Evolutionary conservation across 2,113 vertebrate species (phyloP).

Genomic region (Petaurus breviceps): DNA sequence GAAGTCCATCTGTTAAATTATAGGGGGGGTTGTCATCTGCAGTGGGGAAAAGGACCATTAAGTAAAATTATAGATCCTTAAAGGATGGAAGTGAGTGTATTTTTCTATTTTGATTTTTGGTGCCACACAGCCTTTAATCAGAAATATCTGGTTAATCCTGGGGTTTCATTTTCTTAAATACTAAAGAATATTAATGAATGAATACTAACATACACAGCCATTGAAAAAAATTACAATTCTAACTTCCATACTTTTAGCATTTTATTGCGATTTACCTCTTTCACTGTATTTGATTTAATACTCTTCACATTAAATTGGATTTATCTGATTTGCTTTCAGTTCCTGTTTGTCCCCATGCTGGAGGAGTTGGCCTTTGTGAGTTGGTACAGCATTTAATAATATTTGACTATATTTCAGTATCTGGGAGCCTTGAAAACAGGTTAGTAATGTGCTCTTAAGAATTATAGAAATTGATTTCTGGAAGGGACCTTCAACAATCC

Average conservation of each 20-base stretch:
- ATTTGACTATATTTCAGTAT: constrained; percentile 87
- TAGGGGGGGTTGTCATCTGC: background rate
- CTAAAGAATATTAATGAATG: background rate
- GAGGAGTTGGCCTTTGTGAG: constrained; percentile 90
- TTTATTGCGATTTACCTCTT: background rate
- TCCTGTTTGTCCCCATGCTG: constrained; percentile 90
- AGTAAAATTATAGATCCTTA: background rate
- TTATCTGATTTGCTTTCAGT: constrained; percentile 76
- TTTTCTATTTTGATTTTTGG: background rate
- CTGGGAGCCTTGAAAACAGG: constrained; percentile 84
- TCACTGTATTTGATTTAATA: background rate
- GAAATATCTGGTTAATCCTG: background rate
- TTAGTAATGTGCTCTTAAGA: constrained; percentile 61
- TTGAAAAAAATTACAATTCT: background rate
- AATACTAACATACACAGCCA: background rate
- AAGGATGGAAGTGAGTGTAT: background rate
- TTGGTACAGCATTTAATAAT: constrained; percentile 88
- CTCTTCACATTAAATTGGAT: background rate
- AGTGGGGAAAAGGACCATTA: background rate
- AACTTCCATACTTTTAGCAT: background rate
- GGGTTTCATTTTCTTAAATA: background rate
- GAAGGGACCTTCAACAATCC: background rate
- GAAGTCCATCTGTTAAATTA: background rate
- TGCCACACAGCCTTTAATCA: background rate
- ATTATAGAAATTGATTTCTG: background rate